Base-by-base conservation (phyloP, 1,140 invertebrate species). In the Maconellicoccus hirsutus region DNA sequence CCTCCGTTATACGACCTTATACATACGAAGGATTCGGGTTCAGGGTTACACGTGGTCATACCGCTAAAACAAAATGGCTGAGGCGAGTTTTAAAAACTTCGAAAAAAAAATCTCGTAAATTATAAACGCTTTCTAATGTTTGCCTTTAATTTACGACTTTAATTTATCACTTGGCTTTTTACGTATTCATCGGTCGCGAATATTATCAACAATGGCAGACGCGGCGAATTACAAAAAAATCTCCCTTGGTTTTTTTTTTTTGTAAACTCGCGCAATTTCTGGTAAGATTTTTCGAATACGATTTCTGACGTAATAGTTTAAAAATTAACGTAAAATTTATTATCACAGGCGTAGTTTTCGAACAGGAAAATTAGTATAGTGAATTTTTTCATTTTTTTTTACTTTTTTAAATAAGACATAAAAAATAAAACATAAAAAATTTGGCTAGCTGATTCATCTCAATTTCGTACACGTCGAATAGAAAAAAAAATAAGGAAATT, bases 241-340 rank as follows among this genome's bases (percentile, higher is more conserved):
- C 42, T 14, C 6, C 42, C 6, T 4, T 52, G 42, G 3, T 3
- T 3, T 16, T 16, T 19, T 52, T 14, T 52, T 52, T 16, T 16
- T 19, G 16, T 16, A 2, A 16, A 52, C 2, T 52, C n/a, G 10
- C 42, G 42, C 10, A 52, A 52, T 52, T 52, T 16, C 2, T 8
- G 6, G 4, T 8, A 52, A 52, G 4, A 52, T 52, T 16, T 52
- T 52, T 19, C 42, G n/a, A 52, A 3, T 38, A 14, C 6, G 14
- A 38, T 52, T 52, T 52, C 16, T 52, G 42, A 52, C 42, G 42
- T 4, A 52, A 33, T 33, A 33, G 29, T 6, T 52, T 19, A 16
- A 52, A 52, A 52, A 52, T 52, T 52, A 52, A 52, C 42, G 42
- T 52, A 52, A 52, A 52, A 52, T 52, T 52, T 52, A 52, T 52